Evolutionary conservation across 2,888 invertebrate species (phyloP).

Genomic region (Cheiracanthium punctorium): DNA sequence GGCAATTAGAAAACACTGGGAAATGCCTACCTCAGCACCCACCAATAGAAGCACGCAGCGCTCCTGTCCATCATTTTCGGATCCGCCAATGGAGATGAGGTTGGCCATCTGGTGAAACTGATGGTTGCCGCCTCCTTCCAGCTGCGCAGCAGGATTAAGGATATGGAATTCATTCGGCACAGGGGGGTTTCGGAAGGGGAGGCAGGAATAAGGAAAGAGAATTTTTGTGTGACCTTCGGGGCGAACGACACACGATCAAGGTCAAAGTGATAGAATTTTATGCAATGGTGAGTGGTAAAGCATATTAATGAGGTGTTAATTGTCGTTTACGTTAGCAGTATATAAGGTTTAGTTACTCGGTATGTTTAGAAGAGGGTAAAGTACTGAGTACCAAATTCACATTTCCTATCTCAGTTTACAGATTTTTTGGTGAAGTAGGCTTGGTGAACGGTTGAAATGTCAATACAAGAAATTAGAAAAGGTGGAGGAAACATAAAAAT

Average conservation of each 20-base stretch:
- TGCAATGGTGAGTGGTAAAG: slow-evolving; percentile 10
- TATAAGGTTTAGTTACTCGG: not conserved
- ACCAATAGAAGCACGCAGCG: not conserved
- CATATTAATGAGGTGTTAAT: slow-evolving; percentile 7
- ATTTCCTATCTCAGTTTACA: too few species aligned
- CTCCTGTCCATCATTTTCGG: not conserved
- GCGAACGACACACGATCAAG: slow-evolving; percentile 15
- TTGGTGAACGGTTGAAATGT: too few species aligned
- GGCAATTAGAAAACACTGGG: slow-evolving; percentile 45
- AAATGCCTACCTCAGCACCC: slow-evolving; percentile 8
- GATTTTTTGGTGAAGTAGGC: too few species aligned
- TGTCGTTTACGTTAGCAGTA: not conserved
- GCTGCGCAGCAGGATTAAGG: slow-evolving; percentile 29
- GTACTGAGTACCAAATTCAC: too few species aligned
- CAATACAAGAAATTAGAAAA: too few species aligned
- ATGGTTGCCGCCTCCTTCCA: slow-evolving; percentile 7
- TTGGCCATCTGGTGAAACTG: slow-evolving; percentile 51
- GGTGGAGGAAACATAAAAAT: too few species aligned
- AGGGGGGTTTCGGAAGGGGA: not conserved
- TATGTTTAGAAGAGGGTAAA: too few species aligned
- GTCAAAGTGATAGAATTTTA: slow-evolving; percentile 15
- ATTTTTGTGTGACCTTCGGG: slow-evolving; percentile 13
- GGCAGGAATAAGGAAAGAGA: slow-evolving; percentile 9
- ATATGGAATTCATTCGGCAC: slow-evolving; percentile 10
- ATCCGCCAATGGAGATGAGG: slow-evolving; percentile 30